Conservation (phyloP, 2,888 invertebrate species). For the Diarsia dahlii region DNA sequence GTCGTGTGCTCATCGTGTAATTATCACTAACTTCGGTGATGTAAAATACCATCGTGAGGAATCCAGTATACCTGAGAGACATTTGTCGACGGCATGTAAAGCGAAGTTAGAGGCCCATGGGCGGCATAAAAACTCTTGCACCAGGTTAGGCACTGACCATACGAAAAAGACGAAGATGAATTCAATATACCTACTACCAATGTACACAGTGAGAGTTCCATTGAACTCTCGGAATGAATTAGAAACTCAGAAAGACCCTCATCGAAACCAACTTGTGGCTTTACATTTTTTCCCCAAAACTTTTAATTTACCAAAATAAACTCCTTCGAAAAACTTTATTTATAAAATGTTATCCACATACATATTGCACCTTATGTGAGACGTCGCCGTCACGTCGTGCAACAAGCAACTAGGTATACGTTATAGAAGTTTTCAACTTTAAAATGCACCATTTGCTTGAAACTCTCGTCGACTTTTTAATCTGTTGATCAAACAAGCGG, state of each 20-base stretch:
- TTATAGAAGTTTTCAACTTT: slow-evolving; percentile 74
- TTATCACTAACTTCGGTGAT: too few relatives aligned
- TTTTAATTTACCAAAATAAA: slow-evolving; percentile 16
- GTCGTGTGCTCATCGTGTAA: too few relatives aligned
- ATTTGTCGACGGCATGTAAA: too few relatives aligned
- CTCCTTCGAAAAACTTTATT: slow-evolving; percentile 18
- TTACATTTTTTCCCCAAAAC: not conserved
- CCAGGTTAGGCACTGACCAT: too few relatives aligned
- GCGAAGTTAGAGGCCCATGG: too few relatives aligned
- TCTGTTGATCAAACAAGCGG: slow-evolving; percentile 86
- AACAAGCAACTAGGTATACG: slow-evolving; percentile 62
- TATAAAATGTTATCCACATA: slow-evolving; percentile 18
- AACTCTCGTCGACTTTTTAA: slow-evolving; percentile 82
- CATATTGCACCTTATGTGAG: slow-evolving; percentile 40
- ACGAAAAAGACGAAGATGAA: too few relatives aligned
- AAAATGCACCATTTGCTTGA: slow-evolving; percentile 81
- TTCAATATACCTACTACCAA: too few relatives aligned
- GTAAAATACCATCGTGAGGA: too few relatives aligned
- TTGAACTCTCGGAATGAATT: too few relatives aligned
- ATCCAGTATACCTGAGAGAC: too few relatives aligned
- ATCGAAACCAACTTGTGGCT: not conserved
- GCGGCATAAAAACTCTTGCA: too few relatives aligned
- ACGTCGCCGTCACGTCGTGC: slow-evolving; percentile 47
- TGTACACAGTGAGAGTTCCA: too few relatives aligned
- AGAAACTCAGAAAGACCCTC: not conserved